Base-by-base conservation (phyloP, 2,888 invertebrate species). In the Drosophila heteroneura region DNA sequence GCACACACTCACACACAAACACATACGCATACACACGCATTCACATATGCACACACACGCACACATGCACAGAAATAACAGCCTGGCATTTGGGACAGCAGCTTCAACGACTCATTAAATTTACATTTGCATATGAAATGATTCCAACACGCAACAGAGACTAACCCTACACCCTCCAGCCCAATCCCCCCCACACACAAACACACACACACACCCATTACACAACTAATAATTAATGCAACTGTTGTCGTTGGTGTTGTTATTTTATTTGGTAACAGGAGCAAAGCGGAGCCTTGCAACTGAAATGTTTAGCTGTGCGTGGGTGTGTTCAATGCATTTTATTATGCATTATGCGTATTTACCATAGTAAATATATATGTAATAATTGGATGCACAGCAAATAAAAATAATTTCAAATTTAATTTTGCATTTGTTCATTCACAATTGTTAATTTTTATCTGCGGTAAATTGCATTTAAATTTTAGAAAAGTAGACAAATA, bases 71-170 rank as follows among this genome's bases (percentile, higher is more conserved):
- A 58, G 56, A 76, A 77, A 66, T 70, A 77, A 80, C 75, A 70
- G 73, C 51, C 64, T 65, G 51, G 49, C 59, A 32, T 22, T 22
- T 53, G 70, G 66, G 66, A 73, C 54, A 69, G 51, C 67, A 64
- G 81, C 64, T 79, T 79, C 78, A 76, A 83, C 90, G 80, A 87
- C 82, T 90, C 86, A 90, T 87, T 87, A 90, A 84, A 87, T 84
- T 82, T 86, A 68, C 80, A 90, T 86, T 89, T 85, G 86, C 89
- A 90, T 89, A 84, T 63, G 78, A 84, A 82, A 90, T 86, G 85
- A 83, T 85, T 88, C 76, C 82, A 81, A 74, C 90, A 72, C 89
- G 63, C 70, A 71, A 70, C 41, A 14, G 28, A 60, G 54, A 75
- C 62, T 39, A 54, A 32, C 19, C 58, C 19, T 9, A 9, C 32